phyloP scores from a whole-genome alignment of 2,797 vertebrate species.

The Avahi laniger region DNA sequence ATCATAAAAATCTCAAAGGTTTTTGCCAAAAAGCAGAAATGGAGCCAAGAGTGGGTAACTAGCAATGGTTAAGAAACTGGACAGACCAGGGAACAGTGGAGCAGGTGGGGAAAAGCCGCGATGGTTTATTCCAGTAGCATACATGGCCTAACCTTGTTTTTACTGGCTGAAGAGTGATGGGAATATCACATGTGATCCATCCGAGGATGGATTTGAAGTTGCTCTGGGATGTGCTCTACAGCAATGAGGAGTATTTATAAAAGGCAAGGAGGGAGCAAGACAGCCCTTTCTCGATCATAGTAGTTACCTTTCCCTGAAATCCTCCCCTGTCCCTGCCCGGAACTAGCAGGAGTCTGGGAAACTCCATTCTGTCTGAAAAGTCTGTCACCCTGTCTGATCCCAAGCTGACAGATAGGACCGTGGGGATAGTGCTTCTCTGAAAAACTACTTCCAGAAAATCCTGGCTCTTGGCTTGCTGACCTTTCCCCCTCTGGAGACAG shows the following conservation, averaged over 20 bases:
- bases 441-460: conserved; percentile 66
- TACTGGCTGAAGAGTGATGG: background rate
- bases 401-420: background rate
- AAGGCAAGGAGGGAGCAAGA: background rate
- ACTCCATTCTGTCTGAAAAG: background rate
- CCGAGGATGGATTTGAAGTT: background rate
- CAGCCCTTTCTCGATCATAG: background rate
- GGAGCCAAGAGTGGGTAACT: background rate
- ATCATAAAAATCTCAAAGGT: background rate
- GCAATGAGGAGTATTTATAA: background rate
- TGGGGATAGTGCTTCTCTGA: conserved; percentile 21
- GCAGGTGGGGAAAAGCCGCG: background rate
- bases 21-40: background rate
- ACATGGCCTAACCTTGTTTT: background rate
- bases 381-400: conserved; percentile 4
- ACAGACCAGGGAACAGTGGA: background rate
- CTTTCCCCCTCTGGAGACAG: background rate
- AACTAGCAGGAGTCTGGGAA: background rate
- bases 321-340: background rate
- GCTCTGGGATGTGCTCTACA: background rate
- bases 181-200: background rate
- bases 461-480: conserved; percentile 10
- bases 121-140: background rate
- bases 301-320: background rate
- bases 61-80: background rate